Conservation (phyloP, 2,113 vertebrate genomes). For the Melanostigma gelatinosum region DNA sequence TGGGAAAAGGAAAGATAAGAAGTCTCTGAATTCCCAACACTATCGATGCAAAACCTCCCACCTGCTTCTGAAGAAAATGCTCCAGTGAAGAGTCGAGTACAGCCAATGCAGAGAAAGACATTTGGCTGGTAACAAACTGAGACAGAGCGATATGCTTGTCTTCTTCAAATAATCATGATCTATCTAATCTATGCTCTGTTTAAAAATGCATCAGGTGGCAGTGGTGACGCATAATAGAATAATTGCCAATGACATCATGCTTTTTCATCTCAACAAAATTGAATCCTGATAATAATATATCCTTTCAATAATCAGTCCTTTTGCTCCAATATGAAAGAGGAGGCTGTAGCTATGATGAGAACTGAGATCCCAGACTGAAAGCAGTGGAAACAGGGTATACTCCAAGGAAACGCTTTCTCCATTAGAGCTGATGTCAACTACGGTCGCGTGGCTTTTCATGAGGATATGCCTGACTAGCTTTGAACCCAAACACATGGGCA, state of each 20-base stretch:
- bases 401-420: conserved; percentile 12
- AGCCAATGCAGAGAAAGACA: conserved; percentile 25
- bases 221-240: conserved; percentile 12
- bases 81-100: not conserved
- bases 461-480: conserved; percentile 22
- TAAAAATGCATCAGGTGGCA: conserved; percentile 45
- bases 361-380: conserved; percentile 2
- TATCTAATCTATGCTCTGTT: conserved; percentile 27
- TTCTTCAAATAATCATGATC: conserved; percentile 42
- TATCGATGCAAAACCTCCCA: conserved; percentile 16
- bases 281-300: conserved; percentile 9
- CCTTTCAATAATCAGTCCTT: conserved; percentile 8
- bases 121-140: conserved; percentile 24
- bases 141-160: conserved; percentile 35
- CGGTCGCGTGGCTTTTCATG: conserved; percentile 7
- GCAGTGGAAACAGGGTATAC: not conserved
- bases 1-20: conserved; percentile 24
- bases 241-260: not conserved
- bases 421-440: conserved; percentile 36
- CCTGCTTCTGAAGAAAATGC: conserved; percentile 17
- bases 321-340: conserved; percentile 15
- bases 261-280: conserved; percentile 18
- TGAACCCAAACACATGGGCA: conserved; percentile 11
- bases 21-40: conserved; percentile 9
- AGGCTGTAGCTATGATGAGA: conserved; percentile 17